Evolutionary conservation across 2,888 invertebrate species (phyloP), one percentile per base, ranked within the genome.

Genomic region (Erannis defoliaria): DNA sequence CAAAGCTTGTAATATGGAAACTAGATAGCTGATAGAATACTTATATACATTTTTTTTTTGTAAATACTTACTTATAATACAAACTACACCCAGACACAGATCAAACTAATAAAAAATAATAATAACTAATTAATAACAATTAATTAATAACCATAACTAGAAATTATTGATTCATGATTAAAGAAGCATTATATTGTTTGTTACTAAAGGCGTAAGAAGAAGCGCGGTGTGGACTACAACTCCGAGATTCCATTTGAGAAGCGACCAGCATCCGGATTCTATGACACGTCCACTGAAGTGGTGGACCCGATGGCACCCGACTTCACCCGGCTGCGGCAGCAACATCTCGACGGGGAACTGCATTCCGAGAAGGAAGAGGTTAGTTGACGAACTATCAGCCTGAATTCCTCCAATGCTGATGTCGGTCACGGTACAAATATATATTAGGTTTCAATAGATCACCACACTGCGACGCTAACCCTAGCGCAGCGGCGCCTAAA

Each of bases 241-340:
- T 95, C 97, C 0, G 99, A 99, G 90, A 97, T 99, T 73, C 99
- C 99, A 0, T 99, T 99, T 87, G 99, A 99, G 82, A 99, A 99
- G 89, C 94, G 95, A 37, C 98, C 99, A 0, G 96, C 98, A 0
- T 78, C 95, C 10, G 99, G 99, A 0, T 99, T 99, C 88, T 98
- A 98, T 82, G 99, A 99, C 84, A 99, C 99, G 0, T 95, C 97
- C 0, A 96, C 95, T 63, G 99, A 99, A 85, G 94, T 94, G 0
- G 96, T 98, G 29, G 98, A 98, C 81, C 97, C 98, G 0, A 94
- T 97, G 87, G 97, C 97, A 5, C 97, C 97, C 0, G 97, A 99
- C 89, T 99, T 99, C 83, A 96, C 97, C 10, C 94, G 97, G 70
- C 95, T 99, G 81, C 92, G 98, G 0, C 98, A 98, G 75, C 98